Evolutionary conservation across 2,888 invertebrate species (phyloP), one percentile per base, ranked within the genome.

Genomic region (Drosophila meridiana): DNA sequence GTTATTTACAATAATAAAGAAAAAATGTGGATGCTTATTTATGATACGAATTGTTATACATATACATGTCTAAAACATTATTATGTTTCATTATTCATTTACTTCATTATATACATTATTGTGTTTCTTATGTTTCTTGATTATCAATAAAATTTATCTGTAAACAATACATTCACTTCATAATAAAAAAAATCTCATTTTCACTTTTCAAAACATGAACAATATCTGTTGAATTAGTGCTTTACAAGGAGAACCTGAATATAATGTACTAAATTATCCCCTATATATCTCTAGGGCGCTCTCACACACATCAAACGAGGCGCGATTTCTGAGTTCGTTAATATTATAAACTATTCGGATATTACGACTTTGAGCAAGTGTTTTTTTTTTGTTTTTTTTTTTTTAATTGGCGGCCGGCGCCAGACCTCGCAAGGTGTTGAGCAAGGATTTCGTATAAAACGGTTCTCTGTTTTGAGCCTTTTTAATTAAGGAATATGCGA

Each of bases 401-500:
- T 43, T 43, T 45, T 45, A 90, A 87, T 88, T 90, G 79, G 76
- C 81, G 66, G 14, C 13, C 70, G 90, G 87, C 89, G 89, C 90
- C 87, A 64, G 70, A 67, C 55, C 80, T 28, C 13, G 45, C 45
- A 45, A 45, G 45, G 45, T 45, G 45, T 28, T 45, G 5, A 45
- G 28, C 45, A 80, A 84, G 88, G 85, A 89, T 87, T 77, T 75
- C 56, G 70, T 55, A 61, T 57, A 58, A 53, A 59, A 68, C 78
- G 69, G 69, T 38, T 20, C 65, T 65, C 67, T 65, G 69, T 57
- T 58, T 75, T 71, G 69, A 76, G 74, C 76, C 82, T 77, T 82
- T 87, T 87, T 90, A 88, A 90, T 87, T 90, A 88, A 81, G 69
- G 66, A 73, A 76, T 79, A 81, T 76, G 79, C 87, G 71, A 90